Evolutionary conservation across 2,113 vertebrate genomes (phyloP).

Genomic region (Gopherus flavomarginatus): DNA sequence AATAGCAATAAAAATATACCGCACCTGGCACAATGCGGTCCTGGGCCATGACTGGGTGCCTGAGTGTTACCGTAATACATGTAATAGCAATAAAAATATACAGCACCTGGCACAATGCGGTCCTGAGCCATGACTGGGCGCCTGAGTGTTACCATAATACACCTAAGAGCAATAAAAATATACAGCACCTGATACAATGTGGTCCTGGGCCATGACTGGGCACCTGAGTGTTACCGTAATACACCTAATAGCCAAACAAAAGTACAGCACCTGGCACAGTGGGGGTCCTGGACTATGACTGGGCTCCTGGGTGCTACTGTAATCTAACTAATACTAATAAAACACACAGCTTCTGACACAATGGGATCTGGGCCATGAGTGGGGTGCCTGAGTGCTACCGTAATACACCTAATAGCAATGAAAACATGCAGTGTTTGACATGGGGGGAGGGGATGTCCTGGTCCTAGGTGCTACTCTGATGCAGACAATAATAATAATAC

Average conservation of each 20-base stretch:
- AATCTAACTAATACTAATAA: not conserved
- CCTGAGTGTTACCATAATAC: no score
- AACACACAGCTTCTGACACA: not conserved
- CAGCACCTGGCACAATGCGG: no score
- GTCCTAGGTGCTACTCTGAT: not conserved
- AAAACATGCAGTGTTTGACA: not conserved
- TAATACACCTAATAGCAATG: not conserved
- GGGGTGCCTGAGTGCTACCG: not conserved
- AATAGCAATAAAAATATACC: no score
- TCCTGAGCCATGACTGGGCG: no score
- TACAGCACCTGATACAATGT: no score
- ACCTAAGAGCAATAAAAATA: no score
- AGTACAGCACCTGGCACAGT: not conserved
- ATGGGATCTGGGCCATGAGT: not conserved
- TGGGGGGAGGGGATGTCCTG: not conserved
- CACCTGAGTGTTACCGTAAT: no score
- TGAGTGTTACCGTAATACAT: no score
- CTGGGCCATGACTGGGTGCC: no score
- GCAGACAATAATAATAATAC: not conserved
- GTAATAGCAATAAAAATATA: no score
- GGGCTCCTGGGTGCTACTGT: not conserved
- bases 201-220: no score
- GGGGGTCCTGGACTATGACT: not conserved
- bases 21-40: not conserved
- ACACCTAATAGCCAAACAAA: not conserved